Evolutionary conservation across 2,113 vertebrate genomes (phyloP), one percentile per base, ranked within the genome.

Genomic region (Perca schrenkii): DNA sequence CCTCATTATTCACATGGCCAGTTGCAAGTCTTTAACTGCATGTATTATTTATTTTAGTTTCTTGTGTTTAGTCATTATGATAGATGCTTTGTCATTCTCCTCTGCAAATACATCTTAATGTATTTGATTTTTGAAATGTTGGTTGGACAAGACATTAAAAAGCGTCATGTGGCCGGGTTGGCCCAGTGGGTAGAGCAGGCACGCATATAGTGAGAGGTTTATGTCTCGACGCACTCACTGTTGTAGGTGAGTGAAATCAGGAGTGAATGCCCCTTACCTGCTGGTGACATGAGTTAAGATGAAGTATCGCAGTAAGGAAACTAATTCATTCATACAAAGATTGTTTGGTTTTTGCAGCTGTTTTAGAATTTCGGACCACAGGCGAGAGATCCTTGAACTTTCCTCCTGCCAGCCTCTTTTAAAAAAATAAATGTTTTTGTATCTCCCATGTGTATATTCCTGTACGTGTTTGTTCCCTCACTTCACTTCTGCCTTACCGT

Each of bases 401-500:
- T 50, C n/a, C 67, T 53, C 36, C 72, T 54, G 46, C 66, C 65
- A 25, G 43, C 47, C 69, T 74, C 46, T 19, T 19, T 34, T 34
- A 34, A 5, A 34, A 34, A 34, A 34, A 4, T 5, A 34, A 4
- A 5, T 63, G 77, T 70, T 34, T 34, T 34, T 34, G 31, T 6
- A 34, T 34, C 6, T 34, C 34, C 34, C 34, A 34, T 34, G 40
- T 53, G 54, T 68, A 56, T 58, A 11, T 46, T 49, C 6, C 0
- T 56, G 31, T 53, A 6, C 8, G 12, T 69, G 31, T 73, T 22
- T 77, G 69, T 82, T 82, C 76, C 40, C 34, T 72, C 36, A 16
- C 47, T 47, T 49, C 72, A 49, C 66, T 36, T 79, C 49, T 21
- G 21, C 62, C 73, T 60, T 22, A 50, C 46, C 56, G 3, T 52